Conservation (phyloP, 2,797 vertebrate genomes). For the Odontamblyopus rebecca region DNA sequence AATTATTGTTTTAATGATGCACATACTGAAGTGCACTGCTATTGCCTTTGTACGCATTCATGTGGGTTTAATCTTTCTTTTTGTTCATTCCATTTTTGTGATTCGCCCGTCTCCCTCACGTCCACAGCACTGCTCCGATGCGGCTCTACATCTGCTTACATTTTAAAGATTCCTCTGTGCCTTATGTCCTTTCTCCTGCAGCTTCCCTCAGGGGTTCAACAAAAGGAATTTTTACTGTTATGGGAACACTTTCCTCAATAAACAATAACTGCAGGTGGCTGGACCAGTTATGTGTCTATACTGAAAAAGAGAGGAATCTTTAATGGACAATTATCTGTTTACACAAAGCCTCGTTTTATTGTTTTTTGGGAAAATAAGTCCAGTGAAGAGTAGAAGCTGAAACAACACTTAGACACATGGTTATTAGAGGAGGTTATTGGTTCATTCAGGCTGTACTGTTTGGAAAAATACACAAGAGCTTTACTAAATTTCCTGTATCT, state of each 20-base stretch:
- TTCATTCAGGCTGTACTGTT: neutral
- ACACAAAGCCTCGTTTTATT: constrained; percentile 13
- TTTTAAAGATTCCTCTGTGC: constrained; percentile 53
- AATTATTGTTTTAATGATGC: neutral
- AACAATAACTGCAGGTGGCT: constrained; percentile 62
- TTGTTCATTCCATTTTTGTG: neutral
- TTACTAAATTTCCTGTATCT: neutral
- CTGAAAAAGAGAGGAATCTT: constrained; percentile 15
- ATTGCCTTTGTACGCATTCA: neutral
- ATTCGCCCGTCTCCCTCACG: constrained; percentile 12
- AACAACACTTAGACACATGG: constrained; percentile 3
- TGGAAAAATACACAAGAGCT: neutral
- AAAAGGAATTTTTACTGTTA: constrained; percentile 54
- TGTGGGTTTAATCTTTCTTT: constrained; percentile 13
- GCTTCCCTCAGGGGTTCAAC: constrained; percentile 42
- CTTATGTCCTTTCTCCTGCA: constrained; percentile 45
- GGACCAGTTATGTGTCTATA: constrained; percentile 36
- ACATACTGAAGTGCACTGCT: neutral
- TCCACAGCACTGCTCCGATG: constrained; percentile 19
- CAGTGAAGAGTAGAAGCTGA: constrained; percentile 1
- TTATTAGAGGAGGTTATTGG: neutral
- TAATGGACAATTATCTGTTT: constrained; percentile 28
- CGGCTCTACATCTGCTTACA: constrained; percentile 39
- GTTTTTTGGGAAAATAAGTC: constrained; percentile 11
- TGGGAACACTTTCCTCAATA: constrained; percentile 50